These are phyloP conservation scores for Carterocephalus palaemon DNA, from an alignment of 2,888 invertebrate genomes.

Conservation along the genomic window DNA sequence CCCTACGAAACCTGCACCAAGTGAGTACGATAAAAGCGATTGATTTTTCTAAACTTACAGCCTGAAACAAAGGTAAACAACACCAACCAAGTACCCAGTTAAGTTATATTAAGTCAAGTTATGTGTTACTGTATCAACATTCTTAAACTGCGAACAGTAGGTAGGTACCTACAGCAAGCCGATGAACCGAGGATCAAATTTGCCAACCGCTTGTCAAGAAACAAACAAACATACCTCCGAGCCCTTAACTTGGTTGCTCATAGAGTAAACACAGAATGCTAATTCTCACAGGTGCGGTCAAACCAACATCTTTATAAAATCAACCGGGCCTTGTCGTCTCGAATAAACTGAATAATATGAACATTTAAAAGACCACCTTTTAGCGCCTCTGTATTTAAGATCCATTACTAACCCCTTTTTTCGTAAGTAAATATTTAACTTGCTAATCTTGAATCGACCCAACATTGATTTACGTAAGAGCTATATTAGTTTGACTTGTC, in stretches of 20 bases:
- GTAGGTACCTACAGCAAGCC: too few relatives aligned
- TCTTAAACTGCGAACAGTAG: conserved; percentile 2
- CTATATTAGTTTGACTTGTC: neutral
- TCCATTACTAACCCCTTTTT: conserved; percentile 48
- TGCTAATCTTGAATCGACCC: conserved; percentile 5
- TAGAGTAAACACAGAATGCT: conserved; percentile 7
- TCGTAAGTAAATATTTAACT: conserved; percentile 29
- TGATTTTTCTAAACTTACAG: too few relatives aligned
- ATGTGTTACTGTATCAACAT: too few relatives aligned
- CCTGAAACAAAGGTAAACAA: too few relatives aligned
- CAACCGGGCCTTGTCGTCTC: conserved; percentile 27
- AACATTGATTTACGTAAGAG: neutral
- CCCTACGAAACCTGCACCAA: too few relatives aligned
- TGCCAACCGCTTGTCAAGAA: conserved; percentile 9
- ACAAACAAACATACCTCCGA: conserved; percentile 1
- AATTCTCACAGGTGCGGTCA: conserved; percentile 15
- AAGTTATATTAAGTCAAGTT: too few relatives aligned
- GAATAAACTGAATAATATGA: conserved; percentile 46
- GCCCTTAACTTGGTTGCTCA: conserved; percentile 1
- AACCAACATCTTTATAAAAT: conserved; percentile 22
- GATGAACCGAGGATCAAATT: conserved; percentile 1
- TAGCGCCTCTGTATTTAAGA: conserved; percentile 67
- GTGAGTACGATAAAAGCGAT: too few relatives aligned
- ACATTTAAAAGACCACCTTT: conserved; percentile 57
- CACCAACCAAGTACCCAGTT: too few relatives aligned